These are phyloP conservation scores for Nannoperca australis DNA, from an alignment of 2,797 vertebrate genomes.

Conservation along the genomic window DNA sequence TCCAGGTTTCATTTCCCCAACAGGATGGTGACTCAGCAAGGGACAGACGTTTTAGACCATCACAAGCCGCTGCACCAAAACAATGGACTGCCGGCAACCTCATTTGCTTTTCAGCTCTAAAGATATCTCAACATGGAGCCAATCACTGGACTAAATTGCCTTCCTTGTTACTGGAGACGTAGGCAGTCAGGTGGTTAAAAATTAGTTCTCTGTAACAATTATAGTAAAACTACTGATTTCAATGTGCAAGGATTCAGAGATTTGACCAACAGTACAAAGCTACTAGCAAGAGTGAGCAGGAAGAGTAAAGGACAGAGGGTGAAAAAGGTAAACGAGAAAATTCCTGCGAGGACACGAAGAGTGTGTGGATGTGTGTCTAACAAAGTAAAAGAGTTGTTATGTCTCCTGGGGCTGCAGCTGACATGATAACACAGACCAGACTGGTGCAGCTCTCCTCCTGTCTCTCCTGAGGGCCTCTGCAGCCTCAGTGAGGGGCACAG, in stretches of 20 bases:
- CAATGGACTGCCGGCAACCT: conserved; percentile 46
- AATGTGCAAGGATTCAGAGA: conserved; percentile 2
- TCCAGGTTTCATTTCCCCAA: conserved; percentile 78
- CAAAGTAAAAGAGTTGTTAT: conserved; percentile 61
- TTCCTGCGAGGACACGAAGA: conserved; percentile 36
- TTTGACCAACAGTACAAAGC: conserved; percentile 1
- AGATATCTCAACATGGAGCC: conserved; percentile 52
- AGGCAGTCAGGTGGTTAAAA: not conserved
- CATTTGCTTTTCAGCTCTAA: conserved; percentile 9
- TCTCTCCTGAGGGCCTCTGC: conserved; percentile 61
- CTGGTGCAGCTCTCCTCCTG: conserved; percentile 37
- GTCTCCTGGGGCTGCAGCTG: conserved; percentile 73
- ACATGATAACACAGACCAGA: conserved; percentile 80
- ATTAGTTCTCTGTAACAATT: conserved; percentile 2
- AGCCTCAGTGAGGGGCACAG: conserved; percentile 43
- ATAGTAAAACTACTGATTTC: conserved; percentile 13
- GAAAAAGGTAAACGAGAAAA: conserved; percentile 13
- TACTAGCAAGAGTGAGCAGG: not conserved
- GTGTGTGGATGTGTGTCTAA: conserved; percentile 38
- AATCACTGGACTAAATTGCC: conserved; percentile 49
- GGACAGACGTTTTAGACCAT: conserved; percentile 60
- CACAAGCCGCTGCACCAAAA: conserved; percentile 58
- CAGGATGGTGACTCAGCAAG: conserved; percentile 82
- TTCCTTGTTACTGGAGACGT: conserved; percentile 33
- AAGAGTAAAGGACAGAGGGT: not conserved